A percentile compares a stretch with the other conserved stretches of the same genome.
Evolutionary conservation across 1,140 invertebrate genomes (phyloP).

Genomic region (Papilio aristodemus): DNA sequence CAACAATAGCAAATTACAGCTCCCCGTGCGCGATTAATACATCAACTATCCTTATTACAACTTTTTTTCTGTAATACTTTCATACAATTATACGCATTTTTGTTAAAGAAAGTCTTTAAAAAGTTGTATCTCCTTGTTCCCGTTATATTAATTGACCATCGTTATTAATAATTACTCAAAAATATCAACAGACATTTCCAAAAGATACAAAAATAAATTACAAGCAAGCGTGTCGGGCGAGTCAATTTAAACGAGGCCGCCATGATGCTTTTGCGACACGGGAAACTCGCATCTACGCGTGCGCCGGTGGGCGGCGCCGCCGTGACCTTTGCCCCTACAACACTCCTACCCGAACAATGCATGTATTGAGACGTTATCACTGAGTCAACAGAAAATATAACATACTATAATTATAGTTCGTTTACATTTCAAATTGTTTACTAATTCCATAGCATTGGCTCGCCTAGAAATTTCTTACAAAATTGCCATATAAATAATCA

Average conservation of each 20-base stretch:
- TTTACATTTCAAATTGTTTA: background rate
- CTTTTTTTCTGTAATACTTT: background rate
- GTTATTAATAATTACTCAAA: background rate
- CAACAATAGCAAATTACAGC: slow-evolving; percentile 18
- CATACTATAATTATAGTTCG: background rate
- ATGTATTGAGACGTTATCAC: background rate
- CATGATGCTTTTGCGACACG: slow-evolving; percentile 8
- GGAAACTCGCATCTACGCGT: slow-evolving; percentile 14
- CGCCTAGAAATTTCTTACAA: background rate
- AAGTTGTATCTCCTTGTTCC: background rate
- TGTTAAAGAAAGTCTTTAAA: background rate
- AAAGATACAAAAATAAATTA: slow-evolving; percentile 2
- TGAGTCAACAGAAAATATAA: background rate
- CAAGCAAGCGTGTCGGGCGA: background rate
- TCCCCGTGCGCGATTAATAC: background rate
- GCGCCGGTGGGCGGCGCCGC: background rate
- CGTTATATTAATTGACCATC: background rate
- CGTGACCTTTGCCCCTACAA: slow-evolving; percentile 10
- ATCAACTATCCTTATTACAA: background rate
- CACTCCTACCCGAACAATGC: too few species aligned
- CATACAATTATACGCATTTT: background rate
- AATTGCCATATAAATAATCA: background rate
- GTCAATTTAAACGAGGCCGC: slow-evolving; percentile 14
- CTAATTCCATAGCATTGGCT: background rate
- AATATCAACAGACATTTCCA: background rate